These are phyloP conservation scores for Geodia barretti DNA, from an alignment of 37 sponge, comb jelly and placozoan genomes.

Conservation along the genomic window DNA sequence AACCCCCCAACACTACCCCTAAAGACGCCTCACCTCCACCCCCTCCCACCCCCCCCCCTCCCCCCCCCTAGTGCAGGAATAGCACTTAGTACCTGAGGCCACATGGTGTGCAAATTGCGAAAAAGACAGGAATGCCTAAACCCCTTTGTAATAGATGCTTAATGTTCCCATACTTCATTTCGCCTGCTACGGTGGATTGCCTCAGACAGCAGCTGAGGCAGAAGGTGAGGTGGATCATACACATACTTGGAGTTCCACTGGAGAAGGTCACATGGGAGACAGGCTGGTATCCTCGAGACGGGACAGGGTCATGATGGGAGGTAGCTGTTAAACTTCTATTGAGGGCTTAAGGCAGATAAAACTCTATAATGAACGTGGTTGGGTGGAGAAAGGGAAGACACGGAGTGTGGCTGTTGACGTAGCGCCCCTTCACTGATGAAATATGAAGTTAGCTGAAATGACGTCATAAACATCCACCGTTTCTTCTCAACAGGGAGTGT, in stretches of 20 bases:
- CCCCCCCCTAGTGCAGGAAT: too few species aligned
- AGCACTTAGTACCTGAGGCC: neutral
- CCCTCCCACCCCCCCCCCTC: too few species aligned
- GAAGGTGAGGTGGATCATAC: neutral
- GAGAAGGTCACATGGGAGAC: constrained; percentile 1
- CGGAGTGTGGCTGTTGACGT: neutral
- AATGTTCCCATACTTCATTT: neutral
- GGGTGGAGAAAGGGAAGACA: constrained; percentile 14
- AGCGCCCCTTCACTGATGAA: neutral
- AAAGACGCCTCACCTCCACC: too few species aligned
- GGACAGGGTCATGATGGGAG: neutral
- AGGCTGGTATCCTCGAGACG: neutral
- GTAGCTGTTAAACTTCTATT: too few species aligned
- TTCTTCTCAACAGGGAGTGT: too few species aligned
- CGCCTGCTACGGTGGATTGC: neutral
- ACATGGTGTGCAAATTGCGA: neutral
- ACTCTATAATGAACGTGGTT: constrained; percentile 1
- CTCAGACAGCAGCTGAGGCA: neutral
- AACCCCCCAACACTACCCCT: too few species aligned
- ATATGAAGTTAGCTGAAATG: too few species aligned
- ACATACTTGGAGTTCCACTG: constrained; percentile 1
- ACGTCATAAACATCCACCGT: too few species aligned
- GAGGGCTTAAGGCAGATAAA: too few species aligned
- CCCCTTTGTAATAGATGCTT: neutral
- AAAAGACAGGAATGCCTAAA: too few species aligned